Percentiles rank a stretch among this genome's conserved stretches.
phyloP scores from a whole-genome alignment of 2,113 vertebrate genomes.

The Daubentonia madagascariensis region DNA sequence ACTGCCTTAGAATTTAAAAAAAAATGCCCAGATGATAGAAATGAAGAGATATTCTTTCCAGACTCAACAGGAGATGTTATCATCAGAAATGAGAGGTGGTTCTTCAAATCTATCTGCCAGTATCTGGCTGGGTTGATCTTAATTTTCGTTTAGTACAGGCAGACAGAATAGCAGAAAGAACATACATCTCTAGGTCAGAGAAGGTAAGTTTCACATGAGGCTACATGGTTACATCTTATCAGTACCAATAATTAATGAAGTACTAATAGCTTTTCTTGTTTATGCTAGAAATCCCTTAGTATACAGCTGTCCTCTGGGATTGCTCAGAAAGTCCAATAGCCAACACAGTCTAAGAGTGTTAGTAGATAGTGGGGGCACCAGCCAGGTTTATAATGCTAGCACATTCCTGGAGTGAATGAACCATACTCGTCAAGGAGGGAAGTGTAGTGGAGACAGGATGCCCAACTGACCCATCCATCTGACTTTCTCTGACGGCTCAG shows the following conservation, averaged over 20 bases:
- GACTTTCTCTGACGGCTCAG: not conserved
- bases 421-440: not conserved
- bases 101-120: not conserved
- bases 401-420: not conserved
- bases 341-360: not conserved
- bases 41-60: not conserved
- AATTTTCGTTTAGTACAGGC: not conserved
- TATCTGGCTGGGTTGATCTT: not conserved
- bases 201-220: not conserved
- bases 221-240: not conserved
- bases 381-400: not conserved
- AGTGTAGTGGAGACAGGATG: fast-evolving
- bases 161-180: not conserved
- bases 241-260: not conserved
- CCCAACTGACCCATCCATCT: not conserved
- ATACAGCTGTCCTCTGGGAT: not conserved
- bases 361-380: not conserved
- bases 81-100: not conserved
- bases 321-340: not conserved
- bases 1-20: not conserved
- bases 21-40: not conserved
- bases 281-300: not conserved
- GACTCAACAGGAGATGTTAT: not conserved
- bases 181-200: not conserved
- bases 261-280: not conserved